phyloP scores from a whole-genome alignment of 2,797 vertebrate species.

The Threskiornis aethiopicus region DNA sequence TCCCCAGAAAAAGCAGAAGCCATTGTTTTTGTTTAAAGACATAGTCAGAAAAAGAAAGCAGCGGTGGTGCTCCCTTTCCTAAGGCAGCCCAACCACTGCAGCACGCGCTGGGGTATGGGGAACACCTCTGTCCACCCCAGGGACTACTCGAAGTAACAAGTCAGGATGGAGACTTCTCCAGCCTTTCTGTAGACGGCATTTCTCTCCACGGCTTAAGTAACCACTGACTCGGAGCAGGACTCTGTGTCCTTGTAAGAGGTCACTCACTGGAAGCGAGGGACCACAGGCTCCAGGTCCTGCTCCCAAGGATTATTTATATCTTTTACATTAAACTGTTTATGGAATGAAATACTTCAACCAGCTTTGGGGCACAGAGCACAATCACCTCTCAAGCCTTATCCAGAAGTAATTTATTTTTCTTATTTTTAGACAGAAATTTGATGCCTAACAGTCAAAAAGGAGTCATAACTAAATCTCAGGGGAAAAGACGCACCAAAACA shows the following conservation, averaged over 20 bases:
- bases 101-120: fast-evolving
- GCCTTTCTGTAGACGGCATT: background rate
- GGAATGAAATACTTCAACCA: background rate
- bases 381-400: background rate
- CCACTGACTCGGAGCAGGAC: background rate
- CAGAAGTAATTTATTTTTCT: background rate
- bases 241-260: background rate
- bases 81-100: background rate
- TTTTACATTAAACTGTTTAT: background rate
- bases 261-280: background rate
- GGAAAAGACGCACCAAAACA: background rate
- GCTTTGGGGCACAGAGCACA: background rate
- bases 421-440: background rate
- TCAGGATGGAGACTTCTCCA: background rate
- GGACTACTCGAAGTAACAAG: background rate
- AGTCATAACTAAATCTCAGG: background rate
- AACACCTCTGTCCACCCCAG: background rate
- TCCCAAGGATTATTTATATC: background rate
- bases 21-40: background rate
- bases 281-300: background rate
- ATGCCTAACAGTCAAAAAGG: background rate
- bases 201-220: background rate
- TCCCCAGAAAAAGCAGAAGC: background rate
- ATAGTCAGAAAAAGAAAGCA: background rate
- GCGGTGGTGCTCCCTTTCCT: background rate